These are phyloP conservation scores for Drosophila antonietae DNA, from an alignment of 2,888 invertebrate genomes.

Conservation along the genomic window DNA sequence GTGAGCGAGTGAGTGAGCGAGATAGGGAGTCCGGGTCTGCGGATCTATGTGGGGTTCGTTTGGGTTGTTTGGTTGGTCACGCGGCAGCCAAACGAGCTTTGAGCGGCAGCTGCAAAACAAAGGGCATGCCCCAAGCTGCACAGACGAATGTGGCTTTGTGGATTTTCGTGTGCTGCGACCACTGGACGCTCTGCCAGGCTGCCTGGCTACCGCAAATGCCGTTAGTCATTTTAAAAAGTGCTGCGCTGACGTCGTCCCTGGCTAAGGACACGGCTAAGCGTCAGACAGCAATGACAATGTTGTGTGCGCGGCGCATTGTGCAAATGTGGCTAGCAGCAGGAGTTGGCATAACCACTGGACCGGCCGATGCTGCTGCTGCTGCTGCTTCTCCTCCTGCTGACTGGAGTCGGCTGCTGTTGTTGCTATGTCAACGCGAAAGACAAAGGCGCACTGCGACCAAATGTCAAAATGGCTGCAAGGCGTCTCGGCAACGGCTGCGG, in stretches of 20 bases:
- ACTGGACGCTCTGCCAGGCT: constrained; percentile 26
- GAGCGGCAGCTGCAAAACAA: constrained; percentile 69
- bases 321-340: constrained; percentile 44
- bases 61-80: constrained; percentile 76
- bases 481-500: constrained; percentile 26
- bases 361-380: constrained; percentile 8
- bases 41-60: constrained; percentile 36
- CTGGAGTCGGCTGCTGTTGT: constrained; percentile 15
- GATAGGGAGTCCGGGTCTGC: constrained; percentile 3
- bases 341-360: constrained; percentile 26
- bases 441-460: constrained; percentile 71
- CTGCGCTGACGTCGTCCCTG: constrained; percentile 51
- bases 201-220: constrained; percentile 55
- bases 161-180: constrained; percentile 64
- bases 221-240: constrained; percentile 72
- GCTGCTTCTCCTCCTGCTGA: background rate
- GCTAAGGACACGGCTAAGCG: constrained; percentile 23
- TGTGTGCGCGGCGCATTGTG: constrained; percentile 71
- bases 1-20: background rate
- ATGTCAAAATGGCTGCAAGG: constrained; percentile 72
- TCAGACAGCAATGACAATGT: constrained; percentile 59
- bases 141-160: constrained; percentile 80
- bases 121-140: constrained; percentile 46
- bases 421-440: constrained; percentile 71
- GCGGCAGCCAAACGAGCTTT: constrained; percentile 59